Base-by-base conservation (phyloP, 2,113 vertebrate species). In the Rhombomys opimus region DNA sequence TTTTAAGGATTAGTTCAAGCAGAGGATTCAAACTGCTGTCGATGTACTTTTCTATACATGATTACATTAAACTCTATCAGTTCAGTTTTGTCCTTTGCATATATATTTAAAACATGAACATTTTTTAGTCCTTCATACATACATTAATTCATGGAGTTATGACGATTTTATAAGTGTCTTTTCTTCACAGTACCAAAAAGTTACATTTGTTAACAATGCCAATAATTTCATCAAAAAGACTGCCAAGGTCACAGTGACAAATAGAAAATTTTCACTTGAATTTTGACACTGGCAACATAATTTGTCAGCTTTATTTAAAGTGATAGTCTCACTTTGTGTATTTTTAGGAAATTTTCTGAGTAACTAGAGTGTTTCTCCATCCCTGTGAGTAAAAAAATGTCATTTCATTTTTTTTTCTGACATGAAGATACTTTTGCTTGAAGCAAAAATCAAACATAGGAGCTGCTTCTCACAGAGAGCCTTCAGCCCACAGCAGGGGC, bases 331-430 rank as follows among this genome's bases (percentile, higher is more conserved):
- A 57, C 30, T 68, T 93, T 11, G 22, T 30, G 8, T 52, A 35
- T 81, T 81, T 93, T 93, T 41, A 81, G 38, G 59, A 89, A 67
- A 80, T 30, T 92, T 50, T 90, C 72, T 96, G 41, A 46, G 38
- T 20, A 41, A 70, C 32, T 32, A 59, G 27, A 84, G 22, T 57
- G 38, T 68, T 35, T 63, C 86, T 75, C 7, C 57, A 59, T 59
- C 9, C 63, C 38, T 67, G 6, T 27, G 91, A 67, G 32, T 90
- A 85, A 88, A 90, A 46, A 46, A 90, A 41, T 5, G 52, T 1
- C 70, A 12, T 88, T 81, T 90, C 23, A 77, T n/a, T 75, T 50
- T 38, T 54, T 73, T 50, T 57, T 54, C 2, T 30, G 57, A 61
- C 23, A 61, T 23, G 9, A 12, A 68, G 46, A 22, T 5, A 41